Evolutionary conservation across 37 sponge, comb jelly and placozoan species (phyloP), one percentile per base, ranked within the genome.

Genomic region (Aplysina aerophoba): DNA sequence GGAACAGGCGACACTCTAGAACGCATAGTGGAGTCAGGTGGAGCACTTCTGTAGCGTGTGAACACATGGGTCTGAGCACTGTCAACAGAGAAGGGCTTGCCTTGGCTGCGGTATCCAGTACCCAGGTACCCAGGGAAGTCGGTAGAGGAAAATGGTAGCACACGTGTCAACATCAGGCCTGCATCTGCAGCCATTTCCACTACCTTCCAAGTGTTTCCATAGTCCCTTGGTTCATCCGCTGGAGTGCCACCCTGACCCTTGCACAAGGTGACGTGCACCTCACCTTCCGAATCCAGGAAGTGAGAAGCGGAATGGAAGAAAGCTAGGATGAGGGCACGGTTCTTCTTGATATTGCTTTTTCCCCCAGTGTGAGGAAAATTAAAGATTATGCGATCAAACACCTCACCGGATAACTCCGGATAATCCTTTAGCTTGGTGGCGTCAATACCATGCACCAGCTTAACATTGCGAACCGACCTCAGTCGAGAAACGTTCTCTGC

Each of bases 281-380:
- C 79, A 0, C 95, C 93, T 39, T 31, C 14, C 33, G n/a, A 11
- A 15, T 41, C 73, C 38, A 90, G 41, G 25, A 88, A 21, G 30
- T 80, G 19, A 56, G 69, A 74, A 36, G 90, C 87, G 40, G 93
- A 89, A 15, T 31, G 53, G 40, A 92, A 89, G 58, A 95, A 90
- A 4, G 58, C 78, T 36, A 66, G 35, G 3, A 92, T 30, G 12
- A 95, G 89, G 38, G 74, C 33, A 34, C 88, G 65, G 81, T 95
- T 95, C 15, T 35, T 36, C 33, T 84, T 85, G 56, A 95, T 85
- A 37, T 92, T 90, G 31, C 86, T 88, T 57, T 95, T 95, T 11
- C 95, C 95, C n/a, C 95, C 95, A 66, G 79, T 81, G 81, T 95
- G 95, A 62, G 95, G 95, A 50, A 95, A 95, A 87, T 95, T 95